Base-by-base conservation (phyloP, 2,888 invertebrate genomes). In the Pseudococcus viburni region DNA sequence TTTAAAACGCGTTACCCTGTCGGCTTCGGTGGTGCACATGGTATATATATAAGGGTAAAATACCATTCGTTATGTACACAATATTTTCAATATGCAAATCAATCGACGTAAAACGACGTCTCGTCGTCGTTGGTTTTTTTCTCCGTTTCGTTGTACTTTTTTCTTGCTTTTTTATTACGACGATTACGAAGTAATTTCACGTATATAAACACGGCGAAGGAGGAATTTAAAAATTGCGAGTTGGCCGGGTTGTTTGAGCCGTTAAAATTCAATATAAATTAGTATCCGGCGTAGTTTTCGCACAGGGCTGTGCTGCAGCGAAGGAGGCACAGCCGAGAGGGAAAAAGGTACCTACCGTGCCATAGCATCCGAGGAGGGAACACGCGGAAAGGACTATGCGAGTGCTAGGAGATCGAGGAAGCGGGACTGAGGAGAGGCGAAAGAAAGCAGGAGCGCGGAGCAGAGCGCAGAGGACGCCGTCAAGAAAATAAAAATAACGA, bases 401-500 rank as follows among this genome's bases (percentile, higher is more conserved):
- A n/a, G 11, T 4, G 3, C 1, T 33, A 33, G 26, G n/a, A 55
- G 55, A 39, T 39, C 6, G 55, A 55, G 55, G 1, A 9, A 48
- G 22, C 59, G 19, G 59, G 55, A n/a, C 12, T 0, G 59, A 55
- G 12, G n/a, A n/a, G n/a, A n/a, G n/a, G n/a, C n/a, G n/a, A 64
- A 7, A 12, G 12, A 12, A 73, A 26, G 68, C 68, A 39, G 26
- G 68, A 26, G 22, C 8, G 26, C 12, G 33, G 33, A 15, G 17
- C 26, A 26, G 12, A 3, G 12, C 80, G 80, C 26, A 8, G 73
- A 42, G 42, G 42, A 42, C 80, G 80, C 80, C 80, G 46, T 83
- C 46, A 83, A 83, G 80, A 83, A 83, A 83, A 83, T 83, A 83
- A 83, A 83, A 83, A 83, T 83, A 83, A 83, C 80, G 80, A 83